Evolutionary conservation across 2,113 vertebrate genomes (phyloP), one percentile per base, ranked within the genome.

Genomic region (Corydoras sp.): DNA sequence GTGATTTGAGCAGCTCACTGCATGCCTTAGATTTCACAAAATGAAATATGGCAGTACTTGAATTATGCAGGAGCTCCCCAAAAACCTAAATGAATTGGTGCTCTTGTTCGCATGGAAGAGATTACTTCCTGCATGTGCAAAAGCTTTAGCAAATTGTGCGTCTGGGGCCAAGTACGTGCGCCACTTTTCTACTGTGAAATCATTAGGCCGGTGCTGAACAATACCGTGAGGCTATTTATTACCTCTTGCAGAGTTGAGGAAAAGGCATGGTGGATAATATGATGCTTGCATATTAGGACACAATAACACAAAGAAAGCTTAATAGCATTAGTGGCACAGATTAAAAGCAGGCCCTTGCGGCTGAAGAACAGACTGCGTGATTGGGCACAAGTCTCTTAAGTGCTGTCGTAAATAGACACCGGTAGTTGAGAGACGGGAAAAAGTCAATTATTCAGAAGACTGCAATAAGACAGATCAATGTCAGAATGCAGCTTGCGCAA

Each of bases 391-490:
- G 61, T 32, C 61, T 54, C 9, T n/a, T 24, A 14, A 3, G 50
- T 30, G 63, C 32, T 7, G 53, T 69, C 56, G 58, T 70, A 76
- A 74, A 76, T 43, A 73, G 74, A 73, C 66, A 76, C 70, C 66
- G 24, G 29, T 32, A 58, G 55, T 68, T 63, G 15, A 1, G 50
- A 48, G 50, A 61, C 32, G 15, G 35, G 32, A 14, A 8, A 48
- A 68, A 54, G 65, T 73, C 73, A 73, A 76, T 79, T 79, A 79
- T 79, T 79, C 70, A 79, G 74, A 76, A 73, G 73, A 69, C 77
- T 72, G 69, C 49, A 69, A 73, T 73, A 62, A 76, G 50, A 65
- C 15, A 58, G 77, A 79, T 79, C 77, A 73, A 66, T 76, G 77
- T 69, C 74, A 62, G 70, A 76, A 65, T 68, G 56, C 70, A 24